Evolutionary conservation across 2,113 vertebrate genomes (phyloP).

Genomic region (Corynorhinus townsendii): DNA sequence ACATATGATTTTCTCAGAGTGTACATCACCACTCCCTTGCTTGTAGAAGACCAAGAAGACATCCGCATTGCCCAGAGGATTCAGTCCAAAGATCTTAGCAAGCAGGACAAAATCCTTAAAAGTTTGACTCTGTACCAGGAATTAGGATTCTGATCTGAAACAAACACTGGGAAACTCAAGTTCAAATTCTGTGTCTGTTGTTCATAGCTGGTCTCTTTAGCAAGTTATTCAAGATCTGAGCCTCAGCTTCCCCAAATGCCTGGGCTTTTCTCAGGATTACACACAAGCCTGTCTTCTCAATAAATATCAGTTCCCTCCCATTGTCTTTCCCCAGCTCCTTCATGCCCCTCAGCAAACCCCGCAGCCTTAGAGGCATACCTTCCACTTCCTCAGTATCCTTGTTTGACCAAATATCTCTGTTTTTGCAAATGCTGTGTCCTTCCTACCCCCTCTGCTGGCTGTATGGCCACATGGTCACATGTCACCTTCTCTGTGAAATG

Average conservation of each 20-base stretch:
- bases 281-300: neutral
- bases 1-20: neutral
- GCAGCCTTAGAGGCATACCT: neutral
- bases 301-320: no score
- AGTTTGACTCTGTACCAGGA: neutral
- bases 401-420: no score
- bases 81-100: neutral
- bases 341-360: neutral
- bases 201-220: neutral
- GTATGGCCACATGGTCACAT: neutral
- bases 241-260: neutral
- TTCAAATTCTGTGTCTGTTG: neutral
- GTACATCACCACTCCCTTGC: neutral
- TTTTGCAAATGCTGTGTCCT: neutral
- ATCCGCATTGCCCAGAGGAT: neutral
- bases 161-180: neutral
- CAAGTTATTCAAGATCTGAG: neutral
- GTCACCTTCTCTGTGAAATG: neutral
- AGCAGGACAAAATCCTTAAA: neutral
- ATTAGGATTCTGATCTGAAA: neutral
- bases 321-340: neutral
- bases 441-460: rapidly evolving
- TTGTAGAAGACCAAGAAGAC: neutral
- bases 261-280: neutral
- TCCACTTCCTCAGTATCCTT: no score